These are phyloP conservation scores for Sternotherus odoratus DNA, from an alignment of 2,797 vertebrate species.

Conservation along the genomic window DNA sequence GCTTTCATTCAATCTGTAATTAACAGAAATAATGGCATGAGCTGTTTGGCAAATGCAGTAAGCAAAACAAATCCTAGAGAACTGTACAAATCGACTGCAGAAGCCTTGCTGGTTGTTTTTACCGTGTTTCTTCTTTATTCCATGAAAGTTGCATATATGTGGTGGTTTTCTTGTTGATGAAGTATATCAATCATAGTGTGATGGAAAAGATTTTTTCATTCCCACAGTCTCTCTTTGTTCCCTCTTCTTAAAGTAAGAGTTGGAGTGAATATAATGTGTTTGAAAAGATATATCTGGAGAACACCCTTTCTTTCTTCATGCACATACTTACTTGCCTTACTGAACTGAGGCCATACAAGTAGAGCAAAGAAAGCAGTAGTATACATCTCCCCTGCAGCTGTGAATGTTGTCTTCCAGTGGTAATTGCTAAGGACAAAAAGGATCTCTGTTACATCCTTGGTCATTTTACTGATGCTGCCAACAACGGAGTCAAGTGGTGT, in stretches of 20 bases:
- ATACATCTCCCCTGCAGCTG: background rate
- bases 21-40: conserved; percentile 15
- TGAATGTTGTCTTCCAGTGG: accelerated
- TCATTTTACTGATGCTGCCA: accelerated
- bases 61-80: conserved; percentile 32
- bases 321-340: background rate
- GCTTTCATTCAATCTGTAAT: conserved; percentile 69
- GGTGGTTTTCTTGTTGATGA: conserved; percentile 34
- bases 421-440: background rate
- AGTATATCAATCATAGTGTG: conserved; percentile 56
- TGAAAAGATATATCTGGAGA: background rate
- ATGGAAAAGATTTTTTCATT: conserved; percentile 59
- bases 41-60: conserved; percentile 9
- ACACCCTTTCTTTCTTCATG: background rate
- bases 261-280: background rate
- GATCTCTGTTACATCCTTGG: background rate
- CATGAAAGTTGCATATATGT: conserved; percentile 8
- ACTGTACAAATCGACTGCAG: conserved; percentile 34
- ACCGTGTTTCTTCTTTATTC: background rate
- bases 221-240: conserved; percentile 56
- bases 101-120: conserved; percentile 14
- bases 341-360: background rate
- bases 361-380: accelerated
- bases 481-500: background rate
- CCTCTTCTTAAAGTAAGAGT: background rate